Evolutionary conservation across 2,888 invertebrate genomes (phyloP), one percentile per base, ranked within the genome.

Genomic region (Drepanosiphum platanoidis): DNA sequence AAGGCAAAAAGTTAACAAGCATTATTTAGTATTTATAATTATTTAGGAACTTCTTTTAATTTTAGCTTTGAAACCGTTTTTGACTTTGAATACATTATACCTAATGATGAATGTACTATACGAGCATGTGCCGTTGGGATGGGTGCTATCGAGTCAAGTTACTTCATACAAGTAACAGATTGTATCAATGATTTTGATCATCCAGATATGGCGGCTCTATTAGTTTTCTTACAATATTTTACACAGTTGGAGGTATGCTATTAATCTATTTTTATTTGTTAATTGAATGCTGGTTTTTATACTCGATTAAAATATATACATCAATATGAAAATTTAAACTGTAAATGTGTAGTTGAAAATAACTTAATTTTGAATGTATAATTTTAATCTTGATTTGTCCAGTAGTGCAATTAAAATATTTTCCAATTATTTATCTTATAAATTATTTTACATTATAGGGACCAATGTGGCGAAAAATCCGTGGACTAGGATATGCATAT

Each of bases 401-500:
- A 39, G 4, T 39, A 39, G 9, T 39, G 9, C 9, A 39, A 39
- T 18, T 9, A 46, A 15, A 22, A 30, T 75, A n/a, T 58, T 46
- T n/a, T 42, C 9, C 9, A 18, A n/a, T 42, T 22, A 4, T 42
- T 42, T 52, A n/a, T 3, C 52, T 77, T 27, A 36, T 58, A n/a
- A 66, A 3, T 64, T 46, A 46, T 82, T 71, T 42, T 61, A 7
- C n/a, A 70, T 66, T 88, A n/a, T 90, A 94, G 94, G 96, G 97
- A 79, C 96, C 96, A 39, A 93, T 97, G 93, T 97, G 96, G 95
- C 93, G 93, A 80, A 92, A 94, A 89, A 94, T 97, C 87, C 92
- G 97, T 88, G 97, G 97, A 64, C 93, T 94, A 88, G 97, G 97
- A 0, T 92, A 95, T 81, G 93, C 97, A 0, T 97, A 97, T 90